Evolutionary conservation across 2,888 invertebrate genomes (phyloP).

Genomic region (Carpatolechia fugitivella): DNA sequence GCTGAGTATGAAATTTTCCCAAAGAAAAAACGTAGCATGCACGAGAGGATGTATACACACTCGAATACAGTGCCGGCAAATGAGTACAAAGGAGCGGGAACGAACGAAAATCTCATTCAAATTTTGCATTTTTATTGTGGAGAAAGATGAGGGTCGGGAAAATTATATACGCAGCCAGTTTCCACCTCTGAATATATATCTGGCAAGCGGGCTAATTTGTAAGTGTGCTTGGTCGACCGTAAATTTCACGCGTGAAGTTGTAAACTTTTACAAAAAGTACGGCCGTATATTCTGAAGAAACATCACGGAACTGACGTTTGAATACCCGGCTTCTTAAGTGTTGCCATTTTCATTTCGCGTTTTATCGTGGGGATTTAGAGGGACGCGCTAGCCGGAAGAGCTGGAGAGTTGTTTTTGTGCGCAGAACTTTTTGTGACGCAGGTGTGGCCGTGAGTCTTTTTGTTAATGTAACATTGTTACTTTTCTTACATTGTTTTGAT

Average conservation of each 20-base stretch:
- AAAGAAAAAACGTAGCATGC: constrained; percentile 28
- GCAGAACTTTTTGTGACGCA: constrained; percentile 20
- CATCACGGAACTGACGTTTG: constrained; percentile 64
- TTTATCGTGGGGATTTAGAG: constrained; percentile 34
- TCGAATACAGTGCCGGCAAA: constrained; percentile 28
- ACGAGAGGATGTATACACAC: constrained; percentile 23
- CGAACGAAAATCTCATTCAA: constrained; percentile 34
- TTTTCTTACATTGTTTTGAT: not conserved
- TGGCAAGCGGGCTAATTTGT: constrained; percentile 54
- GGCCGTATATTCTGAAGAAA: constrained; percentile 64
- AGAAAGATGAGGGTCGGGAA: constrained; percentile 31
- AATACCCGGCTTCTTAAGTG: constrained; percentile 61
- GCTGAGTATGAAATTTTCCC: constrained; percentile 31
- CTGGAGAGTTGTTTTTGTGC: constrained; percentile 18
- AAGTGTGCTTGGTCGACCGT: constrained; percentile 50
- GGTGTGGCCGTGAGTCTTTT: constrained; percentile 12
- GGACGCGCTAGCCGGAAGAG: constrained; percentile 22
- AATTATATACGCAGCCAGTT: constrained; percentile 28
- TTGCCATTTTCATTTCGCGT: constrained; percentile 48
- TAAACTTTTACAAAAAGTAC: constrained; percentile 66
- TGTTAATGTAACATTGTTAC: not conserved
- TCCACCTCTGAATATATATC: constrained; percentile 34
- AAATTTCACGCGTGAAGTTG: constrained; percentile 60
- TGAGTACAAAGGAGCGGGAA: constrained; percentile 33
- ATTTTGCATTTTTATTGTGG: constrained; percentile 41